Percentiles rank a stretch among this genome's conserved stretches.
Evolutionary conservation across 2,113 vertebrate species (phyloP).

Genomic region (Antechinus flavipes): DNA sequence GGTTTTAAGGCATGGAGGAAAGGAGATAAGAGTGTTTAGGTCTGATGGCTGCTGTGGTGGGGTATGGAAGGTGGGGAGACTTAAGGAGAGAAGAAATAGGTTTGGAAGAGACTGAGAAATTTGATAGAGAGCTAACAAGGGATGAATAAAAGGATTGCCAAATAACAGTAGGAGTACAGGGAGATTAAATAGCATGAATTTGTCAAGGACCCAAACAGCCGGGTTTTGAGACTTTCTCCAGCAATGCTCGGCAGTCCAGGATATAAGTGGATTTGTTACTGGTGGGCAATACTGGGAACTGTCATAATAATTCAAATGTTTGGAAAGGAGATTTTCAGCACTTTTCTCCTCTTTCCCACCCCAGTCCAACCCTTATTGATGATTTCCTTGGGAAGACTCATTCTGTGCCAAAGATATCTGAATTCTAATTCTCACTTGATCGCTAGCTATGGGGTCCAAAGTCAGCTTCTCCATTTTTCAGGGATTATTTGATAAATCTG

Average conservation of each 20-base stretch:
- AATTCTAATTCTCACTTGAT: too few relatives aligned
- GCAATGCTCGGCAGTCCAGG: background rate
- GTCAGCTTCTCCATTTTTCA: background rate
- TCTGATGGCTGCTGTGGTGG: background rate
- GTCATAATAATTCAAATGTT: background rate
- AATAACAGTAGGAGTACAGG: background rate
- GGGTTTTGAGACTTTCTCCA: background rate
- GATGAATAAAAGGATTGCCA: background rate
- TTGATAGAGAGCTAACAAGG: background rate
- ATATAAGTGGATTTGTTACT: conserved; percentile 1
- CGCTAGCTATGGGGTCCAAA: background rate
- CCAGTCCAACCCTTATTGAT: background rate
- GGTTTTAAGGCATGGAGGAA: background rate
- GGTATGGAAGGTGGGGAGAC: background rate
- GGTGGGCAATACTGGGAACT: background rate
- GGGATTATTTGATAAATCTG: background rate
- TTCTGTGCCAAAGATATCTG: background rate
- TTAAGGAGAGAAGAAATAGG: background rate
- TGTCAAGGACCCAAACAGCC: background rate
- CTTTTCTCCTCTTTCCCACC: background rate
- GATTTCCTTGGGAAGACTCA: background rate
- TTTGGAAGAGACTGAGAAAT: background rate
- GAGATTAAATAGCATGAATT: background rate
- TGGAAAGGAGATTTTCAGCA: background rate
- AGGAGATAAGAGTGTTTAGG: background rate